A percentile compares a stretch with the other conserved stretches of the same genome.
Conservation (phyloP, 2,888 invertebrate species). For the Piscicola geometra region DNA sequence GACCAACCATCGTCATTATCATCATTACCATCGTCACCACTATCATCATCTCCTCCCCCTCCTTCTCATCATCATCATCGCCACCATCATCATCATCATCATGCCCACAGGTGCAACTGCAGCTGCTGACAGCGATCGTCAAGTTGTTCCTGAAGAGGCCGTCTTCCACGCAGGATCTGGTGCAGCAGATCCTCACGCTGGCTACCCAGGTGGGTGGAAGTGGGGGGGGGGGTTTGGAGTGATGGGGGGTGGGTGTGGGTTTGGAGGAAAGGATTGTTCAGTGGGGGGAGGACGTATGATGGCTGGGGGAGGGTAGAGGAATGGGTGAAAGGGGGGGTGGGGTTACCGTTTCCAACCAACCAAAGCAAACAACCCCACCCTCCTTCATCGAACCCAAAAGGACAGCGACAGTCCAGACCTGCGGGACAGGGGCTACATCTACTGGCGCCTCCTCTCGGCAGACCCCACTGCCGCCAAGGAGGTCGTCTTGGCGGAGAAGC, state of each 20-base stretch:
- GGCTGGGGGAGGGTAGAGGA: background rate
- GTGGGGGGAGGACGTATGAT: background rate
- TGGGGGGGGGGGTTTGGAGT: background rate
- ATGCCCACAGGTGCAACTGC: slow-evolving; percentile 76
- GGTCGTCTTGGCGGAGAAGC: slow-evolving; percentile 96
- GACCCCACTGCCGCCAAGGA: slow-evolving; percentile 98
- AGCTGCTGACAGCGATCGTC: slow-evolving; percentile 93
- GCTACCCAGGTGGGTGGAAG: slow-evolving; percentile 55
- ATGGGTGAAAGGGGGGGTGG: background rate
- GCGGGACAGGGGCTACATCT: slow-evolving; percentile 95
- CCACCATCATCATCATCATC: background rate
- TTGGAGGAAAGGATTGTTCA: too few species aligned
- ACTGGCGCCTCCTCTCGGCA: slow-evolving; percentile 95
- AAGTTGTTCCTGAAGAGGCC: slow-evolving; percentile 96
- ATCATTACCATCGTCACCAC: too few species aligned
- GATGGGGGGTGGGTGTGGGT: too few species aligned
- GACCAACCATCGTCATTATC: too few species aligned
- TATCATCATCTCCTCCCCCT: too few species aligned
- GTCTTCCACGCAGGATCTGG: slow-evolving; percentile 94
- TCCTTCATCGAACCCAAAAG: slow-evolving; percentile 40
- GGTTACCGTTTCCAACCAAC: background rate
- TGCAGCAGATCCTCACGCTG: slow-evolving; percentile 72
- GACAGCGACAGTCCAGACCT: slow-evolving; percentile 96
- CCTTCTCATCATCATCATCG: too few species aligned
- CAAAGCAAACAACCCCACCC: background rate